Evolutionary conservation across 2,888 invertebrate genomes (phyloP).

Genomic region (Euphydryas editha): DNA sequence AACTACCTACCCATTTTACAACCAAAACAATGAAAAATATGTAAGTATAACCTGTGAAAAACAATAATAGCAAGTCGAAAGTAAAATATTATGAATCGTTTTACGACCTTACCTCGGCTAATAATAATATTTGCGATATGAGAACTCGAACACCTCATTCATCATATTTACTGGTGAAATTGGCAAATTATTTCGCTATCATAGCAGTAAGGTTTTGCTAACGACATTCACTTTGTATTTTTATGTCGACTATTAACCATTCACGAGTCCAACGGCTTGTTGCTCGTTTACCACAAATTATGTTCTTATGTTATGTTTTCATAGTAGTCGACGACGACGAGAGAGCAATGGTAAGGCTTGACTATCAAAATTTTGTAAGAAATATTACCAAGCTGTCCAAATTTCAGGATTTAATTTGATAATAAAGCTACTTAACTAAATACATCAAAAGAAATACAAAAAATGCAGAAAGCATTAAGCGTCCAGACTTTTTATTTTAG

Average conservation of each 20-base stretch:
- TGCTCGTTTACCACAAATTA: constrained; percentile 33
- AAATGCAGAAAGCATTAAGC: no score
- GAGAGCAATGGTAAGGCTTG: neutral
- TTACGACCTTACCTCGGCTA: neutral
- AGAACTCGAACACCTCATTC: neutral
- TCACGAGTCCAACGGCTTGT: constrained; percentile 22
- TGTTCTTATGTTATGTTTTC: constrained; percentile 46
- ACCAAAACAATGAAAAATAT: no score
- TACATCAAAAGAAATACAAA: neutral
- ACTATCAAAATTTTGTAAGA: constrained; percentile 26
- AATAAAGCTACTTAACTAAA: neutral
- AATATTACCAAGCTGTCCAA: constrained; percentile 55
- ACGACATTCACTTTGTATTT: constrained; percentile 23
- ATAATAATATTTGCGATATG: constrained; percentile 6
- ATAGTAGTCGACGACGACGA: constrained; percentile 12
- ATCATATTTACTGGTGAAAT: constrained; percentile 18
- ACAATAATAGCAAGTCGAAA: no score
- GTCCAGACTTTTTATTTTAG: no score
- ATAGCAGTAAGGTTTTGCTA: constrained; percentile 16
- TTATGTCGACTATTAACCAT: constrained; percentile 21
- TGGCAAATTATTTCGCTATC: constrained; percentile 25
- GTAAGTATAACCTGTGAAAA: no score
- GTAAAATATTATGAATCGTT: neutral
- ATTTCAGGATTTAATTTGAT: constrained; percentile 16
- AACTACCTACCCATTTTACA: no score